Conservation (phyloP, 2,113 vertebrate genomes). For the Chionomys nivalis region DNA sequence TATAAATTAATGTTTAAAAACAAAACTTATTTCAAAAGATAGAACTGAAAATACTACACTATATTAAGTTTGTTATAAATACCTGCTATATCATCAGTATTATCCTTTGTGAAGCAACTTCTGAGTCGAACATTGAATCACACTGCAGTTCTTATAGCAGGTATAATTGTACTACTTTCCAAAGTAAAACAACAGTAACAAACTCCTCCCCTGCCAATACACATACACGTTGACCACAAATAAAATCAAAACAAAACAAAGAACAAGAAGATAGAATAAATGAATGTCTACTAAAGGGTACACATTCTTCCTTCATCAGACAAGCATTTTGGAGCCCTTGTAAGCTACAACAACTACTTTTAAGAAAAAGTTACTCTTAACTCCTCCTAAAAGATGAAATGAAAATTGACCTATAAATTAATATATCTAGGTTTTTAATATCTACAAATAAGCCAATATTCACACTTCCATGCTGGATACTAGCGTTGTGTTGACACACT, state of each 20-base stretch:
- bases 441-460: background rate
- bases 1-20: background rate
- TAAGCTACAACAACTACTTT: background rate
- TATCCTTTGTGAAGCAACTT: conserved; percentile 1
- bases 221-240: background rate
- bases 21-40: background rate
- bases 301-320: background rate
- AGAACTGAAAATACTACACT: background rate
- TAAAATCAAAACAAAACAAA: background rate
- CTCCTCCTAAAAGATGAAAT: background rate
- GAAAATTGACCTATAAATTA: background rate
- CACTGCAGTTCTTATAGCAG: background rate
- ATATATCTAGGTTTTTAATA: background rate
- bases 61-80: conserved; percentile 3
- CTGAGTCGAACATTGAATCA: background rate
- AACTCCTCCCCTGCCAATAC: background rate
- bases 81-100: background rate
- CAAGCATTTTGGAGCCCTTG: background rate
- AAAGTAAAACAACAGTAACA: background rate
- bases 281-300: background rate
- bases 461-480: background rate
- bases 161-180: background rate
- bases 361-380: conserved; percentile 30
- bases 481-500: background rate
- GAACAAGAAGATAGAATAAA: background rate